Evolutionary conservation across 1,140 invertebrate genomes (phyloP).

Genomic region (Bombus turneri): DNA sequence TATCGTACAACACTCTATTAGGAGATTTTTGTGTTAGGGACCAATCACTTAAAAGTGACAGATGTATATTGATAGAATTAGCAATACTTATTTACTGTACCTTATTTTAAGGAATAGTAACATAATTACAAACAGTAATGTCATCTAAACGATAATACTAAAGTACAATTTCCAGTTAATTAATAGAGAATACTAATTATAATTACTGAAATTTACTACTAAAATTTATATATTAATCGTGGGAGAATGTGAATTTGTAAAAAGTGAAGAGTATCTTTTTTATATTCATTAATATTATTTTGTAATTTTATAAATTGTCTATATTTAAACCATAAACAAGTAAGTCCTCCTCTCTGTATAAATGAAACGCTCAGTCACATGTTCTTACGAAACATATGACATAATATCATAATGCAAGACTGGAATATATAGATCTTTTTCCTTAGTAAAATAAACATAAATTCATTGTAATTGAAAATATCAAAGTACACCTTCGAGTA

Average conservation of each 20-base stretch:
- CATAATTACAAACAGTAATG: conserved; percentile 31
- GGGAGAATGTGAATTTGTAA: conserved; percentile 48
- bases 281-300: conserved; percentile 48
- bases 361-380: conserved; percentile 52
- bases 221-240: conserved; percentile 55
- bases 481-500: conserved; percentile 45
- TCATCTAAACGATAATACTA: conserved; percentile 52
- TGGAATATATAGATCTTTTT: conserved; percentile 62
- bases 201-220: conserved; percentile 43
- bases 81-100: conserved; percentile 50
- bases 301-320: conserved; percentile 46
- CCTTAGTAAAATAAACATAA: conserved; percentile 47
- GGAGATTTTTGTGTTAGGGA: conserved; percentile 72
- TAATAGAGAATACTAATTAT: conserved; percentile 38
- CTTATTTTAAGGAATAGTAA: conserved; percentile 6
- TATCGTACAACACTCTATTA: conserved; percentile 78
- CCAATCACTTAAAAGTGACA: conserved; percentile 65
- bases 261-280: conserved; percentile 58
- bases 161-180: conserved; percentile 68
- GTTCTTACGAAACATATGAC: conserved; percentile 58
- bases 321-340: conserved; percentile 23
- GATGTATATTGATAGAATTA: conserved; percentile 54
- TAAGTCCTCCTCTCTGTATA: conserved; percentile 27
- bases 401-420: conserved; percentile 65
- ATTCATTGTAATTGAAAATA: conserved; percentile 12